Evolutionary conservation across 2,888 invertebrate genomes (phyloP).

Genomic region (Lithodes maja): DNA sequence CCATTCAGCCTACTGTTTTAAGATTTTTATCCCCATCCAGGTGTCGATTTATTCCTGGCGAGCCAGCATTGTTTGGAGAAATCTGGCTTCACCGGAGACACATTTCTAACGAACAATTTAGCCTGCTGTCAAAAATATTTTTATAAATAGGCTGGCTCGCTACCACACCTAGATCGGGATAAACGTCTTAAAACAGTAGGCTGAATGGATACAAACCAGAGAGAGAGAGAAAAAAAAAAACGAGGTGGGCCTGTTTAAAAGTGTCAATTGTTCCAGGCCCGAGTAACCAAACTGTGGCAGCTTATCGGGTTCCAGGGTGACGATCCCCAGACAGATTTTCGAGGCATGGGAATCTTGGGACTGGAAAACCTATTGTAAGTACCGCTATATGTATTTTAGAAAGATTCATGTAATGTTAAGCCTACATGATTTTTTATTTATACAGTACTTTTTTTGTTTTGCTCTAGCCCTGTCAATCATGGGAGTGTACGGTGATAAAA

Average conservation of each 20-base stretch:
- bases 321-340: conserved; percentile 98
- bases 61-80: too few species aligned
- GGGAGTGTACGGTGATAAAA: too few species aligned
- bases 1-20: too few species aligned
- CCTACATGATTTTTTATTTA: too few species aligned
- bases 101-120: neutral
- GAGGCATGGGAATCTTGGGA: conserved; percentile 97
- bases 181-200: too few species aligned
- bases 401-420: too few species aligned
- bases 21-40: too few species aligned
- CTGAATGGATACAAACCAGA: neutral
- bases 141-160: neutral
- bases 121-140: neutral
- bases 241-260: neutral
- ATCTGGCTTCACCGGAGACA: neutral
- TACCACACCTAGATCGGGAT: neutral
- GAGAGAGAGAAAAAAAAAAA: neutral
- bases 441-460: too few species aligned
- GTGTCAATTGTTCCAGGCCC: conserved; percentile 32
- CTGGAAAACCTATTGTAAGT: conserved; percentile 89
- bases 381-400: too few species aligned
- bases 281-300: conserved; percentile 85
- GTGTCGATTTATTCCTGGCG: too few species aligned
- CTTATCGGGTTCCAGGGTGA: conserved; percentile 98
- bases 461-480: too few species aligned